Base-by-base conservation (phyloP, 1,140 invertebrate species). In the Hyphantria cunea region DNA sequence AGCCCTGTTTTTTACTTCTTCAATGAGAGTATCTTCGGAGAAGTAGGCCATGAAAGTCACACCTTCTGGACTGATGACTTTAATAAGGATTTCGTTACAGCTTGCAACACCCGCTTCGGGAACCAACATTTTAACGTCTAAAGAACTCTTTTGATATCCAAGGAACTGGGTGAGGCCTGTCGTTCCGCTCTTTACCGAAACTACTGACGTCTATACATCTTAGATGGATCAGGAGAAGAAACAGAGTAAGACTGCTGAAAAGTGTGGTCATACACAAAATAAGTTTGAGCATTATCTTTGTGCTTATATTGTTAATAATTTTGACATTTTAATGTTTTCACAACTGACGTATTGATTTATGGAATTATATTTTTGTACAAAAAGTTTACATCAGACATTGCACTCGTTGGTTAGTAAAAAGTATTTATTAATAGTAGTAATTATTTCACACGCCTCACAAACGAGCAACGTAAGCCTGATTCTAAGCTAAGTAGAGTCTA, bases 21-120 rank as follows among this genome's bases (percentile, higher is more conserved):
- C 87, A 1, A 90, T 76, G 0, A 89, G 66, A 0, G 82, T 87
- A 7, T 89, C 81, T 56, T 86, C 86, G n/a, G 78, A 6, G 51
- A 87, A 87, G 37, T 71, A 81, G 0, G 78, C 72, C 0, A 74
- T 69, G 45, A 83, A 85, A 0, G 77, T 77, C 13, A 76, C 77
- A 0, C 87, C 87, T 14, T 90, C 86, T 0, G 86, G 83, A 44
- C 86, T 84, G 0, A 90, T 69, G 2, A 90, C 53, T 72, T 81
- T 89, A 8, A 90, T 34, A 0, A 87, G 67, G 8, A 90, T 66
- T 31, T 87, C 78, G 50, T 65, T 77, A 10, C 14, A 47, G 2
- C 68, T 68, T 41, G 53, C 64, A 41, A 76, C 64, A 0, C 72
- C 76, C 8, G 79, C 58, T 11, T 87, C 87, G 0, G 85, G 72